Evolutionary conservation across 2,797 vertebrate genomes (phyloP).

Genomic region (Danio choprae): DNA sequence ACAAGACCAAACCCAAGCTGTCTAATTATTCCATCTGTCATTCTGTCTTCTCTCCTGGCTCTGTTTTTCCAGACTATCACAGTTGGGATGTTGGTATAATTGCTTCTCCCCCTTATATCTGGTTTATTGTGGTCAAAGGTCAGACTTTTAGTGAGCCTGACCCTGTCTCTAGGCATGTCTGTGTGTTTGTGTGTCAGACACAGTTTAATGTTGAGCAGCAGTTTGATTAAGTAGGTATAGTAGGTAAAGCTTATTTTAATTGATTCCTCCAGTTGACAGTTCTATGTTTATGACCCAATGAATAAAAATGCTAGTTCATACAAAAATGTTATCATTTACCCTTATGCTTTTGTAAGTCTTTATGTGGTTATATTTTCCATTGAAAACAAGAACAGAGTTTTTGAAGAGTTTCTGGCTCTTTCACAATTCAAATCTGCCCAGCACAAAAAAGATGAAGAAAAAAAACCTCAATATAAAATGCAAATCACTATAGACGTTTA

Average conservation of each 20-base stretch:
- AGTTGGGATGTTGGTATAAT: slow-evolving; percentile 21
- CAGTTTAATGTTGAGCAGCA: slow-evolving; percentile 8
- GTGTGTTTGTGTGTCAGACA: slow-evolving; percentile 26
- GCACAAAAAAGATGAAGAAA: no score
- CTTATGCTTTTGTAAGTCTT: background rate
- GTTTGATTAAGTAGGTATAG: slow-evolving; percentile 51
- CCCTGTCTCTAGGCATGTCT: slow-evolving; percentile 30
- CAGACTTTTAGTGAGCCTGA: slow-evolving; percentile 23
- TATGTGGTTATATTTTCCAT: background rate
- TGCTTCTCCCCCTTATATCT: slow-evolving; percentile 15
- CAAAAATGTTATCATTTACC: background rate
- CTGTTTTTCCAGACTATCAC: slow-evolving; percentile 8
- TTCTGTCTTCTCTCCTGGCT: background rate
- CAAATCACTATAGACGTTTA: background rate
- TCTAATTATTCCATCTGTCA: slow-evolving; percentile 41
- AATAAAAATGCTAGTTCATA: background rate
- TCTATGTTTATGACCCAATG: no score
- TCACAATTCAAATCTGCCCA: background rate
- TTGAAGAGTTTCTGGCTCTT: background rate
- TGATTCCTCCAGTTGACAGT: background rate
- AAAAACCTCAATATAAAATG: no score
- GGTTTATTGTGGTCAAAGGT: slow-evolving; percentile 20
- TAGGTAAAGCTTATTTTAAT: slow-evolving; percentile 35
- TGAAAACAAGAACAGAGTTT: background rate
- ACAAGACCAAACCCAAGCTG: slow-evolving; percentile 30